A percentile compares a stretch with the other conserved stretches of the same genome.
Evolutionary conservation across 1,140 invertebrate genomes (phyloP).

Genomic region (Acromyrmex heyeri): DNA sequence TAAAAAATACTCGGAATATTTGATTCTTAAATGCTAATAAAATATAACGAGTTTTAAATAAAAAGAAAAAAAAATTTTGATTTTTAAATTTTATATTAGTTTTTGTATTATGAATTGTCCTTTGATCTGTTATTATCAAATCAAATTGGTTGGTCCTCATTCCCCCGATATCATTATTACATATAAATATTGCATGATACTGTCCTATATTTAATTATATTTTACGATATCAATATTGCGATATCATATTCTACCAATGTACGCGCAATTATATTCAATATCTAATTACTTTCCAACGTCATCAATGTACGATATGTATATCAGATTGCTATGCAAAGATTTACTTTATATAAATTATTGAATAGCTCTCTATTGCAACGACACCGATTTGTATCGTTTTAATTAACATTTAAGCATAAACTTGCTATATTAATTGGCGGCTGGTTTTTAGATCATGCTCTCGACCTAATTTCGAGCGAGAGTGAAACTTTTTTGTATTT

Average conservation of each 20-base stretch:
- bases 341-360: constrained; percentile 51
- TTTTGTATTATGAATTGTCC: background rate
- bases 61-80: background rate
- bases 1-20: background rate
- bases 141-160: constrained; percentile 6
- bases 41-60: background rate
- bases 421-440: constrained; percentile 37
- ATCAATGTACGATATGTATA: constrained; percentile 42
- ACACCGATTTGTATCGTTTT: constrained; percentile 52
- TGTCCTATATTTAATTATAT: constrained; percentile 39
- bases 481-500: background rate
- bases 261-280: constrained; percentile 46
- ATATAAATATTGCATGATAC: constrained; percentile 4
- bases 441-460: background rate
- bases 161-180: constrained; percentile 1
- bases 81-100: constrained; percentile 10
- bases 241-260: constrained; percentile 16
- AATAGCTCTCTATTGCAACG: constrained; percentile 6
- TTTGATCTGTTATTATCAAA: constrained; percentile 23
- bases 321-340: constrained; percentile 48
- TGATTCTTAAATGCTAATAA: background rate
- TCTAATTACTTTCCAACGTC: constrained; percentile 52
- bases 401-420: constrained; percentile 32
- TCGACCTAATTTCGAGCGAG: constrained; percentile 6
- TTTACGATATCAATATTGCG: constrained; percentile 33